Conservation (phyloP, 2,888 invertebrate species). For the Nymphalis c-album region DNA sequence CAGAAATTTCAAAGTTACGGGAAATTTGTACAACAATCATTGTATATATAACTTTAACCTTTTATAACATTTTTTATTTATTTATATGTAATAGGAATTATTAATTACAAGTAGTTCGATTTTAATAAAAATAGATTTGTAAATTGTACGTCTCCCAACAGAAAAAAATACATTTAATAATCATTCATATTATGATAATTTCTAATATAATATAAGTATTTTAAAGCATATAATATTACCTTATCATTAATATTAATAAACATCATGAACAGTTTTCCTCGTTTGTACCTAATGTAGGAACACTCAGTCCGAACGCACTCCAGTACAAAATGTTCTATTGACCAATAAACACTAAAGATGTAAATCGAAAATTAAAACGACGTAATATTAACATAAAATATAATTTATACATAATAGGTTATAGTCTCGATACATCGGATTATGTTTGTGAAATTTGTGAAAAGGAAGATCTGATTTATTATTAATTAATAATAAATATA, state of each 20-base stretch:
- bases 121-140: background rate
- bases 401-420: background rate
- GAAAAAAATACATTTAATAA: background rate
- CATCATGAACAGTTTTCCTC: slow-evolving; percentile 20
- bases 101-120: background rate
- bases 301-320: slow-evolving; percentile 19
- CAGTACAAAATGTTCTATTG: slow-evolving; percentile 31
- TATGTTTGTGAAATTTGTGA: slow-evolving; percentile 6
- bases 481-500: background rate
- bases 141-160: too few relatives aligned
- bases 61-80: too few relatives aligned
- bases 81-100: too few relatives aligned
- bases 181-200: background rate
- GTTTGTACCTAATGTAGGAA: slow-evolving; percentile 25
- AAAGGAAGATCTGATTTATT: slow-evolving; percentile 24
- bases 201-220: background rate
- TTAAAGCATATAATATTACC: background rate
- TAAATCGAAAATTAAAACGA: slow-evolving; percentile 8
- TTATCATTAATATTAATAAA: slow-evolving; percentile 14
- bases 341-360: slow-evolving; percentile 27
- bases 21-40: background rate
- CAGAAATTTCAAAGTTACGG: background rate
- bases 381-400: slow-evolving; percentile 7
- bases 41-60: background rate
- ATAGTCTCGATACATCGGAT: slow-evolving; percentile 12